phyloP scores from a whole-genome alignment of 1,140 invertebrate genomes.

The Agrypnia vestita region DNA sequence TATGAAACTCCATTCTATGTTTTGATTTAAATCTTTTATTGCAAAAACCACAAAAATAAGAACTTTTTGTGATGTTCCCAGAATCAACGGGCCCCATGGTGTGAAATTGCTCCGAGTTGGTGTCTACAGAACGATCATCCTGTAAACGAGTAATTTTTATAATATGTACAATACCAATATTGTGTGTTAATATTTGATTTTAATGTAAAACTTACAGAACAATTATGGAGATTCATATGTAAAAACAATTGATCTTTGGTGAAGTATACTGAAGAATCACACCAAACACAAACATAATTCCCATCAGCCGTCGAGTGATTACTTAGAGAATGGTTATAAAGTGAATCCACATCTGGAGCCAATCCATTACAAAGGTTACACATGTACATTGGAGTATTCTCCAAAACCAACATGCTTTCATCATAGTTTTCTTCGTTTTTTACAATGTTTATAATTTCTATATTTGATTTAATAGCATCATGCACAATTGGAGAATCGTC shows the following conservation, averaged over 20 bases:
- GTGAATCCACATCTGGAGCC: conserved; percentile 30
- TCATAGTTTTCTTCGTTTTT: conserved; percentile 26
- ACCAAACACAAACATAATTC: conserved; percentile 39
- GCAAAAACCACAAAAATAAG: conserved; percentile 34
- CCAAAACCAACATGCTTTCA: conserved; percentile 6
- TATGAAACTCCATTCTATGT: conserved; percentile 46
- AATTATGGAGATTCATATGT: conserved; percentile 48
- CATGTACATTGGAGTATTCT: conserved; percentile 48
- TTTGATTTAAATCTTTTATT: conserved; percentile 47
- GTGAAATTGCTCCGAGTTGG: background rate
- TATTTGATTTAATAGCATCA: conserved; percentile 15
- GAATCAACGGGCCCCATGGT: background rate
- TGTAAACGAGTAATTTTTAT: background rate
- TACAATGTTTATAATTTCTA: conserved; percentile 30
- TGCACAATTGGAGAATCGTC: background rate
- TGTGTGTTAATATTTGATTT: background rate
- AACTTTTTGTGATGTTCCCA: conserved; percentile 7
- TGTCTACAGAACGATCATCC: background rate
- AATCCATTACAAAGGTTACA: conserved; percentile 42
- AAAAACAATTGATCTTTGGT: conserved; percentile 30
- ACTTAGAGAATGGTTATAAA: conserved; percentile 31
- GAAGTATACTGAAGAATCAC: conserved; percentile 16
- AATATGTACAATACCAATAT: background rate
- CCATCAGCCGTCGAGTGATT: conserved; percentile 27
- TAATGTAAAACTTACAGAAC: conserved; percentile 15